Percentiles rank a stretch among this genome's conserved stretches.
phyloP scores from a whole-genome alignment of 2,888 invertebrate species.

The Melolontha melolontha region DNA sequence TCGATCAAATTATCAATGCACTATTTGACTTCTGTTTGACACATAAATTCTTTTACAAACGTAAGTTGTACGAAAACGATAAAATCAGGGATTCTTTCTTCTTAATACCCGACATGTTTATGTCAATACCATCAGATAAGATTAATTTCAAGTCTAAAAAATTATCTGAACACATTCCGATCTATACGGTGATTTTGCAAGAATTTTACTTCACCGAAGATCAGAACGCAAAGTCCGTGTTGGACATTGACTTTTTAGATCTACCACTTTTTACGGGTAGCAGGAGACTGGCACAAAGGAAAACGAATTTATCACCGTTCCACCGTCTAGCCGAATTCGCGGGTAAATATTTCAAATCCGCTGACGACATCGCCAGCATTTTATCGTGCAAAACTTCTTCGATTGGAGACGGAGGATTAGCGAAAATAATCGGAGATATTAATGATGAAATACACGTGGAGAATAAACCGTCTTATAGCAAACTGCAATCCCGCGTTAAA shows the following conservation, averaged over 20 bases:
- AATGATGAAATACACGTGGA: slow-evolving; percentile 9
- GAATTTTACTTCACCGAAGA: background rate
- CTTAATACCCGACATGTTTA: slow-evolving; percentile 20
- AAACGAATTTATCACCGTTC: too few relatives aligned
- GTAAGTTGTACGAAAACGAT: slow-evolving; percentile 21
- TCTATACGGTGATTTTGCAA: slow-evolving; percentile 4
- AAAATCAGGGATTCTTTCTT: slow-evolving; percentile 30
- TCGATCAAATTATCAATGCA: slow-evolving; percentile 26
- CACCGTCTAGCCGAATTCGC: too few relatives aligned
- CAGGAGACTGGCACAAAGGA: background rate
- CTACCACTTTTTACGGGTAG: slow-evolving; percentile 1
- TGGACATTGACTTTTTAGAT: background rate
- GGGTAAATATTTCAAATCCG: too few relatives aligned
- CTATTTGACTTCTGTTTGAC: slow-evolving; percentile 33
- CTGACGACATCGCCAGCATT: too few relatives aligned
- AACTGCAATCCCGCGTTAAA: slow-evolving; percentile 8
- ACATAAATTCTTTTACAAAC: slow-evolving; percentile 33
- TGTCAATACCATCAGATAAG: background rate
- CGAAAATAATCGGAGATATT: slow-evolving; percentile 1
- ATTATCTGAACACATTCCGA: slow-evolving; percentile 16
- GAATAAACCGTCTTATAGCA: background rate
- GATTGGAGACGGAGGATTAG: background rate
- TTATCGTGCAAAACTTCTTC: background rate
- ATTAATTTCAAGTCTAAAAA: slow-evolving; percentile 8
- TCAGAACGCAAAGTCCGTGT: background rate